Conservation (phyloP, 1,140 invertebrate species). For the Drosophila bifasciata region DNA sequence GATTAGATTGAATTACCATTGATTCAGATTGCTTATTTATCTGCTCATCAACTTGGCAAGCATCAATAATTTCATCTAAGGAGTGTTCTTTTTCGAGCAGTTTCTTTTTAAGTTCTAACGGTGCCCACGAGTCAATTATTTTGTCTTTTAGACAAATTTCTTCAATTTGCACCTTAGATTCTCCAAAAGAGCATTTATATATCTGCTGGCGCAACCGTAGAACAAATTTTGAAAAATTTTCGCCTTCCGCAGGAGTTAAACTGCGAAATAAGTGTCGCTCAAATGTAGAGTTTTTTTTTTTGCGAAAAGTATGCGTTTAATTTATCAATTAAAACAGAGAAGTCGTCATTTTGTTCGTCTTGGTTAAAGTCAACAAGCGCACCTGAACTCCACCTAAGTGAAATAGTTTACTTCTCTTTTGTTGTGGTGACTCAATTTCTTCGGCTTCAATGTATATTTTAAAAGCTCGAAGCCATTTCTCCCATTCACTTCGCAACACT, state of each 20-base stretch:
- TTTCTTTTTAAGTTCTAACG: slow-evolving; percentile 7
- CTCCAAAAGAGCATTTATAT: slow-evolving; percentile 2
- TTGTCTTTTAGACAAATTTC: not conserved
- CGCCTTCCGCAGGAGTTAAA: not conserved
- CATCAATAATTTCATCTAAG: slow-evolving; percentile 10
- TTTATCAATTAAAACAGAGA: slow-evolving; percentile 1
- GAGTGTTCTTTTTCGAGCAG: slow-evolving; percentile 13
- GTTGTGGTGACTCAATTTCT: not conserved
- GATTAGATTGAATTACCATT: no score
- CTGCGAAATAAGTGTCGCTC: slow-evolving; percentile 3
- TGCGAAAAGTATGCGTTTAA: not conserved
- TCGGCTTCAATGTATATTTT: not conserved
- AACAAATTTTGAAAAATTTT: not conserved
- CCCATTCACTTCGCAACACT: no score
- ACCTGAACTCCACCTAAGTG: slow-evolving; percentile 1
- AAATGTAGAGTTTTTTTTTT: slow-evolving; percentile 3
- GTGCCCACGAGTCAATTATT: slow-evolving; percentile 7
- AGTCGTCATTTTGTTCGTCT: not conserved
- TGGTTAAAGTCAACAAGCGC: not conserved
- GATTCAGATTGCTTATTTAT: not conserved
- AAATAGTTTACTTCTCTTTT: slow-evolving; percentile 1
- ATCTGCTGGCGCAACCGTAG: slow-evolving; percentile 2
- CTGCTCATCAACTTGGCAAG: slow-evolving; percentile 7
- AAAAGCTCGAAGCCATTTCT: no score
- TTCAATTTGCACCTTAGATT: no score